Conservation (phyloP, 2,888 invertebrate species). For the Antitype chi region DNA sequence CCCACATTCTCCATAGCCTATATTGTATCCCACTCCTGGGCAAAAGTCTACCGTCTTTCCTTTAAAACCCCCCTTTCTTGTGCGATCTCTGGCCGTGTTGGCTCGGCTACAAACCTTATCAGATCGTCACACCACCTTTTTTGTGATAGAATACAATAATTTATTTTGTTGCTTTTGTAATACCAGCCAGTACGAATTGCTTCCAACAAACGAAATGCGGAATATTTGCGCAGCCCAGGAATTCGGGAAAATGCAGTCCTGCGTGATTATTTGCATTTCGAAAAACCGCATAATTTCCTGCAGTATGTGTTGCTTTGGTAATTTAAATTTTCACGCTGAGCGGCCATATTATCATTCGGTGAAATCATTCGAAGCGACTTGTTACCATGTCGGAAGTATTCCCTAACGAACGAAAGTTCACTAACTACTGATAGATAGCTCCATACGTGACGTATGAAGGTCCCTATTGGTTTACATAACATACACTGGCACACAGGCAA, state of each 20-base stretch:
- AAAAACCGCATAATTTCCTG: slow-evolving; percentile 36
- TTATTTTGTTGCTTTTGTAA: not conserved
- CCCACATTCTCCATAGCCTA: too few species aligned
- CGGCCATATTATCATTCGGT: not conserved
- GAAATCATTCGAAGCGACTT: slow-evolving; percentile 33
- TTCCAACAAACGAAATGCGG: not conserved
- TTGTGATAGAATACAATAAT: not conserved
- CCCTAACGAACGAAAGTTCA: slow-evolving; percentile 31
- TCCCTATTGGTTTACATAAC: slow-evolving; percentile 28
- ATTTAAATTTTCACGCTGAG: slow-evolving; percentile 39
- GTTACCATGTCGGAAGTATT: slow-evolving; percentile 16
- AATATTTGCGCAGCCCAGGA: slow-evolving; percentile 12
- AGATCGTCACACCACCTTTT: too few species aligned
- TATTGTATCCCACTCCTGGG: too few species aligned
- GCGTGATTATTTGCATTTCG: slow-evolving; percentile 26
- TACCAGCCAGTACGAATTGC: not conserved
- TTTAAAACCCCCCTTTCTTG: too few species aligned
- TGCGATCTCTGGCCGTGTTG: too few species aligned
- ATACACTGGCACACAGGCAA: slow-evolving; percentile 44
- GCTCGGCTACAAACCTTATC: too few species aligned
- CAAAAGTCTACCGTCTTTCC: too few species aligned
- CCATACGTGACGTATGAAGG: not conserved
- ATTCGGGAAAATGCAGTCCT: slow-evolving; percentile 23
- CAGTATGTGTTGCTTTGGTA: slow-evolving; percentile 14
- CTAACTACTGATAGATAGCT: slow-evolving; percentile 31